Percentiles rank a stretch among this genome's conserved stretches.
phyloP scores from a whole-genome alignment of 2,797 vertebrate genomes.

The Hyperoplus immaculatus region DNA sequence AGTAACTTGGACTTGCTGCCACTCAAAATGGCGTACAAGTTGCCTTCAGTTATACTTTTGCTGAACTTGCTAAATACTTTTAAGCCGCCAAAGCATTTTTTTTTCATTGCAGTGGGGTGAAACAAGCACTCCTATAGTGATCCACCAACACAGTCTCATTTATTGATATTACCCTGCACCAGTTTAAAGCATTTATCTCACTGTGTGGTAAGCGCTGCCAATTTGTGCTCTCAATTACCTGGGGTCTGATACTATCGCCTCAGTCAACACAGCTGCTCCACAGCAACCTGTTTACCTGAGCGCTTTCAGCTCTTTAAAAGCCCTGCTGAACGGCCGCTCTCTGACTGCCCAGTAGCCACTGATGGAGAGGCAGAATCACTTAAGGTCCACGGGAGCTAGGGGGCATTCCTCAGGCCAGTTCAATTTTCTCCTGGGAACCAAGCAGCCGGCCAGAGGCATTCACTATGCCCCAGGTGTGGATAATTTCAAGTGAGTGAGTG shows the following conservation, averaged over 20 bases:
- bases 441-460: conserved; percentile 25
- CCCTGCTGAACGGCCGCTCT: conserved; percentile 1
- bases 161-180: conserved; percentile 48
- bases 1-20: too few species aligned
- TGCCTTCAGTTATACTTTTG: background rate
- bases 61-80: conserved; percentile 17
- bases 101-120: conserved; percentile 28
- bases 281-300: conserved; percentile 64
- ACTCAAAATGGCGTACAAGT: too few species aligned
- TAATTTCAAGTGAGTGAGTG: conserved; percentile 32
- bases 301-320: conserved; percentile 49
- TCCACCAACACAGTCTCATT: conserved; percentile 47
- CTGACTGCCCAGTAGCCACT: conserved; percentile 23
- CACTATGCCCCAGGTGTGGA: background rate
- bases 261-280: conserved; percentile 51
- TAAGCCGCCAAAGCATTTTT: conserved; percentile 21
- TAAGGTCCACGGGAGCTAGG: conserved; percentile 48
- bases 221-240: conserved; percentile 68
- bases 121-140: conserved; percentile 35
- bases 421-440: conserved; percentile 34
- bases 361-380: conserved; percentile 37
- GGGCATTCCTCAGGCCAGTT: conserved; percentile 16
- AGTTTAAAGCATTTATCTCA: conserved; percentile 63
- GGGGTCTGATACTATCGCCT: conserved; percentile 54
- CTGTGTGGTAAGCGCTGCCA: conserved; percentile 60